phyloP scores from a whole-genome alignment of 2,888 invertebrate species.

The Nemoura dubitans region DNA sequence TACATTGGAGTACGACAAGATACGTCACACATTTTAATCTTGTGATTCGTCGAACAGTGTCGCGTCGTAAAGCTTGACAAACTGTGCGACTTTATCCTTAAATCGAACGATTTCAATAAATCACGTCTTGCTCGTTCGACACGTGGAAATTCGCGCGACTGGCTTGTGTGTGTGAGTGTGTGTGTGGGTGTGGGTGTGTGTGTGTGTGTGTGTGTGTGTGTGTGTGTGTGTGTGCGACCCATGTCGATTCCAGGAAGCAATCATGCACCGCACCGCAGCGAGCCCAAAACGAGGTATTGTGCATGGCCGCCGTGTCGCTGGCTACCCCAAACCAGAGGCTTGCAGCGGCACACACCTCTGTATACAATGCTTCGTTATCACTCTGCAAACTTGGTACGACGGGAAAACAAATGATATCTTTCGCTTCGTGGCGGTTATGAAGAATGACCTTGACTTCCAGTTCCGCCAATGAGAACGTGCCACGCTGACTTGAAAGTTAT shows the following conservation, averaged over 20 bases:
- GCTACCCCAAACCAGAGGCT: too few species aligned
- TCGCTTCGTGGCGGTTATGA: too few species aligned
- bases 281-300: background rate
- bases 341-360: too few species aligned
- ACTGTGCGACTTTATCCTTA: constrained; percentile 18
- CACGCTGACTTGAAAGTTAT: too few species aligned
- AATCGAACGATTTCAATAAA: constrained; percentile 29
- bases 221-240: too few species aligned
- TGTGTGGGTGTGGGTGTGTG: too few species aligned
- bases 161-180: too few species aligned
- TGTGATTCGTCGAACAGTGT: constrained; percentile 7
- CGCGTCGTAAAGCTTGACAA: constrained; percentile 28
- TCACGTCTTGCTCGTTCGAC: constrained; percentile 17
- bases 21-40: constrained; percentile 33
- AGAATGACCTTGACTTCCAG: too few species aligned
- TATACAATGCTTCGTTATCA: background rate
- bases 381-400: too few species aligned
- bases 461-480: too few species aligned
- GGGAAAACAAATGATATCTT: too few species aligned
- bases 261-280: background rate
- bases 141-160: background rate
- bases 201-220: too few species aligned
- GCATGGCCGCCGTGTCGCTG: background rate
- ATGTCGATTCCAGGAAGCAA: background rate
- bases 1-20: background rate